These are phyloP conservation scores for Nomada hirtipes DNA, from an alignment of 2,888 invertebrate genomes.

Conservation along the genomic window DNA sequence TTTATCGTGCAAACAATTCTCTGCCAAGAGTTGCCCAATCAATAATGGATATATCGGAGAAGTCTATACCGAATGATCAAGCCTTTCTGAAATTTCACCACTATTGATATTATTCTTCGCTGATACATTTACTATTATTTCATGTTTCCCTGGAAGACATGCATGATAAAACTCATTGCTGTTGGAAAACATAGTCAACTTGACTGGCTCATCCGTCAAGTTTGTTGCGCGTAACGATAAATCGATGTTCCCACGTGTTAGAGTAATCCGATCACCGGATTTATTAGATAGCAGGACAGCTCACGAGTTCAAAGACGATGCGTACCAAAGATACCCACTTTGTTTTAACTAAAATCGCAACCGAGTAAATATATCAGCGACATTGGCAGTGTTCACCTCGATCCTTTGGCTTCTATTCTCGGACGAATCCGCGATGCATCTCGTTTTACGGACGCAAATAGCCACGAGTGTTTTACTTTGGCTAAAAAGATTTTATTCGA, in stretches of 20 bases:
- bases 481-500: constrained; percentile 16
- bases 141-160: background rate
- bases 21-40: background rate
- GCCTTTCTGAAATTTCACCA: background rate
- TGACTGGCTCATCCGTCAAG: constrained; percentile 22
- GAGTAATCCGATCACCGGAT: constrained; percentile 59
- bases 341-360: constrained; percentile 9
- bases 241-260: constrained; percentile 56
- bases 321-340: background rate
- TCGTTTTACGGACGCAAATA: constrained; percentile 32
- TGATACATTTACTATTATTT: background rate
- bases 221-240: constrained; percentile 43
- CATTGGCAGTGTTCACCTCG: constrained; percentile 42
- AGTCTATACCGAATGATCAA: no score
- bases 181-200: constrained; percentile 1
- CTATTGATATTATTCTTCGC: background rate
- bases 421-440: constrained; percentile 32
- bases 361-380: constrained; percentile 48
- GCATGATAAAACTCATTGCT: background rate
- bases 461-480: background rate
- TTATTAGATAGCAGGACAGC: constrained; percentile 44
- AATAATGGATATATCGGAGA: no score
- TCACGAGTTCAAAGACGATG: constrained; percentile 34
- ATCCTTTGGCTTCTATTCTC: constrained; percentile 49
- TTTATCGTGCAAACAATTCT: background rate